Percentiles rank a stretch among this genome's conserved stretches.
Evolutionary conservation across 1,140 invertebrate species (phyloP).

Genomic region (Calliphora vicina): DNA sequence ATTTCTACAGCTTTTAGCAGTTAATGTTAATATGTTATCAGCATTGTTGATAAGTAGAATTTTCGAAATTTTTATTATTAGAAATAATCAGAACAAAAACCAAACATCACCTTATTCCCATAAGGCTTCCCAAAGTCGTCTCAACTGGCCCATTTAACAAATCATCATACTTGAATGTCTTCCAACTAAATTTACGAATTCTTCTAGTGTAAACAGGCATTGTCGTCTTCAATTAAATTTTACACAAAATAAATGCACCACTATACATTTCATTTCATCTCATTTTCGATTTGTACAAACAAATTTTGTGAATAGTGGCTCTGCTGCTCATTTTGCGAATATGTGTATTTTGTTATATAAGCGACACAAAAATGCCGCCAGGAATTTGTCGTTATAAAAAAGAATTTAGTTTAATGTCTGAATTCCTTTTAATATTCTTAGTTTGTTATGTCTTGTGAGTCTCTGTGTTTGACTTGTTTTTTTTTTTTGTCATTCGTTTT

Average conservation of each 20-base stretch:
- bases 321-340: background rate
- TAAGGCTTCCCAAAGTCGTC: too few relatives aligned
- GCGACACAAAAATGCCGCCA: slow-evolving; percentile 15
- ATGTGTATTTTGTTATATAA: background rate
- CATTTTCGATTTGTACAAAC: background rate
- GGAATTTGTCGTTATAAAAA: background rate
- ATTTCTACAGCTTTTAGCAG: too few relatives aligned
- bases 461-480: background rate
- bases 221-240: background rate
- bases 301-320: background rate
- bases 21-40: too few relatives aligned
- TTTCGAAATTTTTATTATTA: too few relatives aligned
- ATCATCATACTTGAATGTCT: too few relatives aligned
- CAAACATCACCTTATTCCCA: too few relatives aligned
- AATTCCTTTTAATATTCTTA: slow-evolving; percentile 3
- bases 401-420: background rate
- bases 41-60: too few relatives aligned
- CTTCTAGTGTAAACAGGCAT: background rate
- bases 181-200: background rate
- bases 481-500: too few relatives aligned
- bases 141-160: background rate
- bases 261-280: background rate
- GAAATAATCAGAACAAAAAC: too few relatives aligned
- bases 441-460: background rate
- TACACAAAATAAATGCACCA: background rate